These are phyloP conservation scores for Lepetodrilus schrolli DNA, from an alignment of 2,888 invertebrate genomes.

Conservation along the genomic window DNA sequence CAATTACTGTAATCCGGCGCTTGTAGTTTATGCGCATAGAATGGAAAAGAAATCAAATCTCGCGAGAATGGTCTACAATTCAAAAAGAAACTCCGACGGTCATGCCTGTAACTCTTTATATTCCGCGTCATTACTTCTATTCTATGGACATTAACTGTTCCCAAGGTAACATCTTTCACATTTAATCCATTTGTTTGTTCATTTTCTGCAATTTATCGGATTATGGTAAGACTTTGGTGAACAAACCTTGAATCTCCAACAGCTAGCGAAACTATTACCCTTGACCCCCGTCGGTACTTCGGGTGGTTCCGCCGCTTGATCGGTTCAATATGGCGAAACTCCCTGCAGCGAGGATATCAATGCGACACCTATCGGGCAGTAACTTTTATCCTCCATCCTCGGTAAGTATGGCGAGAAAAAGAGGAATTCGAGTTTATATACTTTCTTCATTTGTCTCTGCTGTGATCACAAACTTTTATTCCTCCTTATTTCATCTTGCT, in stretches of 20 bases:
- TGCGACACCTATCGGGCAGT: constrained; percentile 21
- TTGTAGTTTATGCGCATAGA: neutral
- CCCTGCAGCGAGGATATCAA: neutral
- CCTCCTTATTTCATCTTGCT: neutral
- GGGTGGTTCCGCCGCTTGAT: neutral
- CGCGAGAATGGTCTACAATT: neutral
- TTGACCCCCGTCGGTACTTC: constrained; percentile 17
- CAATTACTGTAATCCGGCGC: neutral
- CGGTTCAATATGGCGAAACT: neutral
- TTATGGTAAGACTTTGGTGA: neutral
- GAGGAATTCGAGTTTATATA: neutral
- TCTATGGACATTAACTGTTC: neutral
- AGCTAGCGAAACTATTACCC: constrained; percentile 5
- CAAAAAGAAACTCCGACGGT: neutral
- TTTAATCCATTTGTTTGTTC: constrained; percentile 5
- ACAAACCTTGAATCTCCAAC: constrained; percentile 23
- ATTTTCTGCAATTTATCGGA: constrained; percentile 19
- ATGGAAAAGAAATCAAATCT: neutral
- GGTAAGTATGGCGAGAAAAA: neutral
- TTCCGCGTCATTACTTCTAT: constrained; percentile 1
- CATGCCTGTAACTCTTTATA: constrained; percentile 17
- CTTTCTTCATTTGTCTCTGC: constrained; percentile 24
- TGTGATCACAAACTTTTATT: constrained; percentile 27
- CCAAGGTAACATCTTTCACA: constrained; percentile 15
- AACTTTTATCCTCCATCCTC: neutral